Evolutionary conservation across 2,888 invertebrate species (phyloP).

Genomic region (Orthosia gracilis): DNA sequence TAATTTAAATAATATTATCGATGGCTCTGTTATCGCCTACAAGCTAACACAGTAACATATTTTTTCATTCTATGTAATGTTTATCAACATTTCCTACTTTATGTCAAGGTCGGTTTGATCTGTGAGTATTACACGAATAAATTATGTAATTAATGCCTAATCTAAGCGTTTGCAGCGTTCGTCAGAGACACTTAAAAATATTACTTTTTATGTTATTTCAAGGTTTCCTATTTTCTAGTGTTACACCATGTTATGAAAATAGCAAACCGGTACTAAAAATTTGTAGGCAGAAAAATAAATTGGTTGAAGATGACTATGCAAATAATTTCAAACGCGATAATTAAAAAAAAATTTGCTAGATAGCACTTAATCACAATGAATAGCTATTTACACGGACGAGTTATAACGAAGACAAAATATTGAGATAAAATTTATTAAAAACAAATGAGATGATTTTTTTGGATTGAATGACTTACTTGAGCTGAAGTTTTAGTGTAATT

Average conservation of each 20-base stretch:
- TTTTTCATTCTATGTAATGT: conserved; percentile 11
- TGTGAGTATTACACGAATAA: conserved; percentile 11
- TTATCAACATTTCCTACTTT: not conserved
- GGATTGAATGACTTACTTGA: conserved; percentile 44
- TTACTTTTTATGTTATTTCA: not conserved
- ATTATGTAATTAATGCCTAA: not conserved
- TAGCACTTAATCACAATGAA: not conserved
- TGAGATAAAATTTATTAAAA: conserved; percentile 5
- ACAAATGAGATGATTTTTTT: not conserved
- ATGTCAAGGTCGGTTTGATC: not conserved
- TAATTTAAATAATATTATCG: conserved; percentile 19
- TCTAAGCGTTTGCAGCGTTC: not conserved
- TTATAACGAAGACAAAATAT: not conserved
- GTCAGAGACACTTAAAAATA: not conserved
- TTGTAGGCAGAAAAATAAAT: not conserved
- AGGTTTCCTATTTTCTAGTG: not conserved
- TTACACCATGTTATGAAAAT: not conserved
- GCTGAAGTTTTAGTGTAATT: conserved; percentile 6
- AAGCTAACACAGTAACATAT: conserved; percentile 10
- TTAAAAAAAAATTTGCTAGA: conserved; percentile 1
- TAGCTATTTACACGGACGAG: not conserved
- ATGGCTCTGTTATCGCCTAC: conserved; percentile 25
- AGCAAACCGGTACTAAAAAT: not conserved
- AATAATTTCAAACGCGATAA: not conserved
- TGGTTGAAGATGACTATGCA: conserved; percentile 6